Evolutionary conservation across 2,888 invertebrate genomes (phyloP).

Genomic region (Halictus ligatus): DNA sequence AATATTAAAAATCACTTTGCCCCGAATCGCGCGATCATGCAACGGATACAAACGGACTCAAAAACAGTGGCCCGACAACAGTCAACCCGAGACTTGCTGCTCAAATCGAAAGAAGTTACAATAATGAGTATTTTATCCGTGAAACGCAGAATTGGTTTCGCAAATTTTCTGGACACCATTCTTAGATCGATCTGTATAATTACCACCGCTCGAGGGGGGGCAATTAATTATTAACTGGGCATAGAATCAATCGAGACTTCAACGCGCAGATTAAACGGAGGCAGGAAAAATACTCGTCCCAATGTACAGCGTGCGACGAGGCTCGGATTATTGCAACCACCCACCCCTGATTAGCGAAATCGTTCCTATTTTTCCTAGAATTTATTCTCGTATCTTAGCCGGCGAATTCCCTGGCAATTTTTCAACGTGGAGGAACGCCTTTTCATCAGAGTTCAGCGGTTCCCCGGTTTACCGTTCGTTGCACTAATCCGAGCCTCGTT

Average conservation of each 20-base stretch:
- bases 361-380: neutral
- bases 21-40: neutral
- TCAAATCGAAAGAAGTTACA: neutral
- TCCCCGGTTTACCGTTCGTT: neutral
- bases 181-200: neutral
- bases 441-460: neutral
- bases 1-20: conserved; percentile 24
- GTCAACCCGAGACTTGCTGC: neutral
- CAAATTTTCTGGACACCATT: neutral
- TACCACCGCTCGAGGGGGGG: neutral
- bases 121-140: neutral
- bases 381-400: neutral
- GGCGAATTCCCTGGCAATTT: neutral
- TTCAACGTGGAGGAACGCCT: neutral
- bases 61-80: neutral
- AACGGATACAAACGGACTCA: neutral
- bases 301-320: conserved; percentile 56
- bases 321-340: neutral
- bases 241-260: conserved; percentile 20
- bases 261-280: conserved; percentile 29
- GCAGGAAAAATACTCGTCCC: conserved; percentile 51
- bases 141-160: no score
- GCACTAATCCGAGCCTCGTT: neutral
- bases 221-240: conserved; percentile 13
- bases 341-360: neutral